Conservation (phyloP, 2,888 invertebrate genomes). For the Rhopalosiphum nymphaeae region DNA sequence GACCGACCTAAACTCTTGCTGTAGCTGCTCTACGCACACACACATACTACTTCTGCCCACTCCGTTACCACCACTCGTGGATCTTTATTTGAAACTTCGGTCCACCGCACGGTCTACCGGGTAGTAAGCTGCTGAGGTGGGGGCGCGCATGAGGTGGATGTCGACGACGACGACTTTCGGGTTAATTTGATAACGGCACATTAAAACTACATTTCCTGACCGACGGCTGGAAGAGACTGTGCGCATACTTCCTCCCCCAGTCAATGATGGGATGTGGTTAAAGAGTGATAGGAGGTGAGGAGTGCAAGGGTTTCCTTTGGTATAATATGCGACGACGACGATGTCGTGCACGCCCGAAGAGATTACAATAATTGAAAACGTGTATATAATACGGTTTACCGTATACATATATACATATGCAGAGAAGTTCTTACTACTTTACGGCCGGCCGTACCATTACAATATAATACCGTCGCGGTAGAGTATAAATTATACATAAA, state of each 20-base stretch:
- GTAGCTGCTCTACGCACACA: not conserved
- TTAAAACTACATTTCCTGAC: conserved; percentile 65
- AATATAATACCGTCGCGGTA: conserved; percentile 14
- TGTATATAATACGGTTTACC: conserved; percentile 56
- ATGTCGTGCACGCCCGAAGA: conserved; percentile 48
- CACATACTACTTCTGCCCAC: not conserved
- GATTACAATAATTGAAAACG: conserved; percentile 63
- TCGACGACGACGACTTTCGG: conserved; percentile 60
- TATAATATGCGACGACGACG: conserved; percentile 31
- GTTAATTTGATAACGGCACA: conserved; percentile 65
- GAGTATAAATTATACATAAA: not conserved
- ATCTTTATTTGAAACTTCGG: conserved; percentile 61
- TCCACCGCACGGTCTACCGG: conserved; percentile 19
- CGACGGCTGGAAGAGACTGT: conserved; percentile 60
- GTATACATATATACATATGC: conserved; percentile 13
- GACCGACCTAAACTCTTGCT: conserved; percentile 57
- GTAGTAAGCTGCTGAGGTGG: not conserved
- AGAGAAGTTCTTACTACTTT: conserved; percentile 11
- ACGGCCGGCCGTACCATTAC: not conserved
- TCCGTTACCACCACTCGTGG: conserved; percentile 10
- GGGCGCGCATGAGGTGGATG: conserved; percentile 35
- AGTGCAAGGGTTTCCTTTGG: conserved; percentile 47
- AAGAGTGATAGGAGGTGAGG: not conserved
- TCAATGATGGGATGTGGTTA: not conserved
- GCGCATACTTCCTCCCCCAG: conserved; percentile 13